Conservation (phyloP, 2,888 invertebrate genomes). For the Fabriciana adippe region DNA sequence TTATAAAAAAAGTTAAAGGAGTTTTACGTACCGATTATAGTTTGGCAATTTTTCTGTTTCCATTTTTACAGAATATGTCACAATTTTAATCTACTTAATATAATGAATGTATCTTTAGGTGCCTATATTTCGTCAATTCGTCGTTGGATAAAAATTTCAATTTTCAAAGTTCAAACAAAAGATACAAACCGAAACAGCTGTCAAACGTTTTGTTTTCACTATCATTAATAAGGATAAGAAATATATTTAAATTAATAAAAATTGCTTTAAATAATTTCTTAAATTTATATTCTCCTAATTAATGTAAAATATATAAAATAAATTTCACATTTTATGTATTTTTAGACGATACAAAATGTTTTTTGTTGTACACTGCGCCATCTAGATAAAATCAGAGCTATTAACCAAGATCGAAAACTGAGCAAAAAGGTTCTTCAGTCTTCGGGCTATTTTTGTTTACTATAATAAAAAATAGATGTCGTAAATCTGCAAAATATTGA, state of each 20-base stretch:
- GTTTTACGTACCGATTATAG: constrained; percentile 55
- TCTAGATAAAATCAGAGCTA: too few relatives aligned
- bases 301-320: too few relatives aligned
- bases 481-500: too few relatives aligned
- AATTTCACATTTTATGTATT: too few relatives aligned
- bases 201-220: constrained; percentile 36
- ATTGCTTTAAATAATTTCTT: too few relatives aligned
- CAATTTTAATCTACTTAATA: neutral
- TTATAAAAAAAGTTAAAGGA: constrained; percentile 34
- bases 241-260: neutral
- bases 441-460: too few relatives aligned
- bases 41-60: constrained; percentile 51
- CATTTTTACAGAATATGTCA: constrained; percentile 45
- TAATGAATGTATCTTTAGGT: neutral
- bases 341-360: too few relatives aligned
- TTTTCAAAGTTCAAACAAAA: constrained; percentile 43
- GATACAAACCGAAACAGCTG: constrained; percentile 42
- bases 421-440: too few relatives aligned
- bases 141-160: constrained; percentile 34
- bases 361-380: too few relatives aligned
- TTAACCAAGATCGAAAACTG: too few relatives aligned
- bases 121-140: constrained; percentile 18
- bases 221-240: neutral
- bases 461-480: too few relatives aligned
- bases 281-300: too few relatives aligned